Evolutionary conservation across 2,888 invertebrate species (phyloP).

Genomic region (Cremastinae sp.): DNA sequence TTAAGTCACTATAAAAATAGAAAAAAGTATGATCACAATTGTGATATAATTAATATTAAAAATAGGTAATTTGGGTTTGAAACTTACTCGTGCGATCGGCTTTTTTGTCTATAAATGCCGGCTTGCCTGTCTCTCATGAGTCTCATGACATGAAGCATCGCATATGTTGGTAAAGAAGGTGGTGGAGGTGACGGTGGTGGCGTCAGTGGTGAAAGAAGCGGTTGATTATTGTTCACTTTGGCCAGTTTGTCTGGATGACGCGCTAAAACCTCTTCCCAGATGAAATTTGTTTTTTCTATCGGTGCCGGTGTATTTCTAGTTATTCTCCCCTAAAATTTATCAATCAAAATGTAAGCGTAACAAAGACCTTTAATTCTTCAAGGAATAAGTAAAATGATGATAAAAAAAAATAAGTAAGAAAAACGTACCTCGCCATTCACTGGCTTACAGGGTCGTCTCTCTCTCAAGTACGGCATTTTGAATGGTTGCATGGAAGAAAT

Average conservation of each 20-base stretch:
- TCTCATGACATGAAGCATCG: slow-evolving; percentile 86
- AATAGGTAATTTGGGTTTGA: slow-evolving; percentile 2
- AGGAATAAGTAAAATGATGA: neutral
- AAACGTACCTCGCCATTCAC: slow-evolving; percentile 76
- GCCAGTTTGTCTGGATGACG: slow-evolving; percentile 80
- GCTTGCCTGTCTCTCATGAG: slow-evolving; percentile 83
- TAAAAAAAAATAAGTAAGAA: slow-evolving; percentile 3
- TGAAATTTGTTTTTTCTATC: slow-evolving; percentile 74
- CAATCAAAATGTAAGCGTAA: neutral
- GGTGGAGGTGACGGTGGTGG: slow-evolving; percentile 74
- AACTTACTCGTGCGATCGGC: slow-evolving; percentile 74
- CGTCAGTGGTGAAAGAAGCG: slow-evolving; percentile 69
- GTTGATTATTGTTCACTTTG: slow-evolving; percentile 74
- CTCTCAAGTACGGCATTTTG: slow-evolving; percentile 74
- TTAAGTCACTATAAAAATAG: slow-evolving; percentile 68
- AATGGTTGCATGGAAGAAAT: slow-evolving; percentile 66
- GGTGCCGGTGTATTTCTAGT: slow-evolving; percentile 74
- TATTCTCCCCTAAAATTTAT: slow-evolving; percentile 71
- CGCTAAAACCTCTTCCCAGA: slow-evolving; percentile 80
- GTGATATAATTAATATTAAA: no score
- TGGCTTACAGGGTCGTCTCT: slow-evolving; percentile 76
- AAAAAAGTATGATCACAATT: no score
- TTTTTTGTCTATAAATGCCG: slow-evolving; percentile 69
- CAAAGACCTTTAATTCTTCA: neutral
- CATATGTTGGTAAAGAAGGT: slow-evolving; percentile 83